These are phyloP conservation scores for Papilio demoleus DNA, from an alignment of 2,888 invertebrate species.

Conservation along the genomic window DNA sequence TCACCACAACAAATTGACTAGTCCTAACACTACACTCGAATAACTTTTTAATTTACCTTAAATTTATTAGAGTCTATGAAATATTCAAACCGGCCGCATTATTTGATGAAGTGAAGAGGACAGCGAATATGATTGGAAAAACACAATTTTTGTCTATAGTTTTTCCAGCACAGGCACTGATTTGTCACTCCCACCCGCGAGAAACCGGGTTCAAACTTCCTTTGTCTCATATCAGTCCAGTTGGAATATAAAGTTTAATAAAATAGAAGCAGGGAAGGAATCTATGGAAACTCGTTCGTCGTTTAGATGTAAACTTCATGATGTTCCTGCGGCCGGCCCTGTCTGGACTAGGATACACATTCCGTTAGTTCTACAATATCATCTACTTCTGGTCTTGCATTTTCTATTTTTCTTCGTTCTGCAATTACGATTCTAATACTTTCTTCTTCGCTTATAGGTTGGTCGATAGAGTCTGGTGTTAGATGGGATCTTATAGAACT, in stretches of 20 bases:
- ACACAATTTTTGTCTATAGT: conserved; percentile 56
- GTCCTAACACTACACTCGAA: conserved; percentile 76
- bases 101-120: conserved; percentile 27
- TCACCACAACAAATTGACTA: conserved; percentile 82
- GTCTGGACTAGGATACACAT: conserved; percentile 80
- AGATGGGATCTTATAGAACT: conserved; percentile 56
- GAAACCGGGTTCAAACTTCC: conserved; percentile 75
- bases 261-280: conserved; percentile 47
- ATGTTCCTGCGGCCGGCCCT: conserved; percentile 80
- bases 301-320: conserved; percentile 80
- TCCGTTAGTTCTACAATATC: conserved; percentile 74
- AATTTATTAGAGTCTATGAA: conserved; percentile 74
- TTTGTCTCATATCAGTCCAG: conserved; percentile 63
- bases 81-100: conserved; percentile 80
- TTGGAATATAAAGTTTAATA: conserved; percentile 55
- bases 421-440: conserved; percentile 85
- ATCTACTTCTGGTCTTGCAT: conserved; percentile 65
- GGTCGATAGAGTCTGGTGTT: conserved; percentile 57
- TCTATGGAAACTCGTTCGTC: conserved; percentile 46
- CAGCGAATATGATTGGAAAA: conserved; percentile 43
- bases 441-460: conserved; percentile 73
- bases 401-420: conserved; percentile 84
- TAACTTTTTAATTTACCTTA: conserved; percentile 66
- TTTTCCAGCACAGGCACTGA: conserved; percentile 52
- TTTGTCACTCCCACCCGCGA: conserved; percentile 41